phyloP scores from a whole-genome alignment of 2,797 vertebrate species.

The Astyanax mexicanus region DNA sequence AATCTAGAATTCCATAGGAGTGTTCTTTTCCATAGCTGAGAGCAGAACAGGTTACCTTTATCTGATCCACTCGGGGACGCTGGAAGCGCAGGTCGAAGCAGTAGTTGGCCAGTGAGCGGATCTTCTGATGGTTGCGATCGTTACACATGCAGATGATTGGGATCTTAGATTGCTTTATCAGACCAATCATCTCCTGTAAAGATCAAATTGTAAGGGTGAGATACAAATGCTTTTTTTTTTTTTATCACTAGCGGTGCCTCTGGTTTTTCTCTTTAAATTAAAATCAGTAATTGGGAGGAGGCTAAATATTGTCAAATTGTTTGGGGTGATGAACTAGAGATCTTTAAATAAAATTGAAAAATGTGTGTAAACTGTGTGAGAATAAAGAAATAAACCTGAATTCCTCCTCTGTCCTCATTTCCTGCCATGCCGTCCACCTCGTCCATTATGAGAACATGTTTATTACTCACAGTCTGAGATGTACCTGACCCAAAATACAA shows the following conservation, averaged over 20 bases:
- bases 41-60: conserved; percentile 82
- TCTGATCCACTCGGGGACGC: conserved; percentile 94
- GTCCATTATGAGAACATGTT: conserved; percentile 96
- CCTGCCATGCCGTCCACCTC: conserved; percentile 99
- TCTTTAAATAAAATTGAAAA: no score
- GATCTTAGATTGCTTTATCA: conserved; percentile 92
- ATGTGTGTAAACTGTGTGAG: no score
- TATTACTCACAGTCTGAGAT: conserved; percentile 82
- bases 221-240: no score
- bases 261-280: no score
- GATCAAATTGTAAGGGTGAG: not conserved
- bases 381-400: conserved; percentile 87
- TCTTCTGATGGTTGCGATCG: conserved; percentile 96
- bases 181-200: conserved; percentile 89
- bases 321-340: no score
- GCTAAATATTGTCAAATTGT: no score
- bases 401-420: conserved; percentile 94
- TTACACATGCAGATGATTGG: conserved; percentile 99
- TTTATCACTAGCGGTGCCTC: no score
- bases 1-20: no score
- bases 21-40: no score
- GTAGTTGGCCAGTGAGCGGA: conserved; percentile 93
- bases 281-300: no score
- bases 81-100: conserved; percentile 96
- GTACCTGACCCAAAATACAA: conserved; percentile 73